Conservation (phyloP, 2,113 vertebrate species). For the Vombatus ursinus region DNA sequence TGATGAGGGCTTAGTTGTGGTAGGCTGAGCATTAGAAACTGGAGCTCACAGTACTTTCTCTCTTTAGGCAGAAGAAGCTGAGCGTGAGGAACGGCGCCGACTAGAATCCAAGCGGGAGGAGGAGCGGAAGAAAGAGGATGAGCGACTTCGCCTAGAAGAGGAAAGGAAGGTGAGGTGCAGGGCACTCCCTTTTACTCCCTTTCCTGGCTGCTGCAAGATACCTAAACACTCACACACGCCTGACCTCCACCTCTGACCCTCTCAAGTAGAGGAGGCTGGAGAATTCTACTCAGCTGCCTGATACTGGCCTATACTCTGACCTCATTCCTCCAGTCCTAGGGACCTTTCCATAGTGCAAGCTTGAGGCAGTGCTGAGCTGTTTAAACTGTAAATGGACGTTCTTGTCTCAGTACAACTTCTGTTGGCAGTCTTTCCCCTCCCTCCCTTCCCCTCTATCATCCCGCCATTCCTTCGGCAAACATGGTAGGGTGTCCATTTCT, state of each 20-base stretch:
- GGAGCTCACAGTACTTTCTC: neutral
- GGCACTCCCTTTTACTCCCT: neutral
- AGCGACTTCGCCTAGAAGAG: conserved; percentile 88
- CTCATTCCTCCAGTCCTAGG: neutral
- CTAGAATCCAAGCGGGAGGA: conserved; percentile 92
- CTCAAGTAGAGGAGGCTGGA: too few relatives aligned
- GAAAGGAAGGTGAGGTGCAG: conserved; percentile 82
- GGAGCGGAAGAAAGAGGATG: conserved; percentile 91
- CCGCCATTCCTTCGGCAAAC: neutral
- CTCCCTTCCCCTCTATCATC: neutral
- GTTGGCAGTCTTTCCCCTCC: too few relatives aligned
- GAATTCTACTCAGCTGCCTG: too few relatives aligned
- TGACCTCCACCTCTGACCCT: neutral
- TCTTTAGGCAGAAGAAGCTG: conserved; percentile 92
- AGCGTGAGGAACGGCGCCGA: conserved; percentile 93
- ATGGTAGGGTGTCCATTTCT: neutral
- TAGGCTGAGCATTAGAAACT: neutral
- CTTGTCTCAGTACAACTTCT: too few relatives aligned
- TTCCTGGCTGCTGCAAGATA: neutral
- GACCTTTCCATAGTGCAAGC: too few relatives aligned
- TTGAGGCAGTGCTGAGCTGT: too few relatives aligned
- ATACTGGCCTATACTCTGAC: neutral
- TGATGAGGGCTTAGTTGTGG: neutral
- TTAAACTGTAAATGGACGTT: too few relatives aligned
- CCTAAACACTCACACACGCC: too few relatives aligned